Evolutionary conservation across 2,797 vertebrate genomes (phyloP).

Genomic region (Peromyscus melanophrys): DNA sequence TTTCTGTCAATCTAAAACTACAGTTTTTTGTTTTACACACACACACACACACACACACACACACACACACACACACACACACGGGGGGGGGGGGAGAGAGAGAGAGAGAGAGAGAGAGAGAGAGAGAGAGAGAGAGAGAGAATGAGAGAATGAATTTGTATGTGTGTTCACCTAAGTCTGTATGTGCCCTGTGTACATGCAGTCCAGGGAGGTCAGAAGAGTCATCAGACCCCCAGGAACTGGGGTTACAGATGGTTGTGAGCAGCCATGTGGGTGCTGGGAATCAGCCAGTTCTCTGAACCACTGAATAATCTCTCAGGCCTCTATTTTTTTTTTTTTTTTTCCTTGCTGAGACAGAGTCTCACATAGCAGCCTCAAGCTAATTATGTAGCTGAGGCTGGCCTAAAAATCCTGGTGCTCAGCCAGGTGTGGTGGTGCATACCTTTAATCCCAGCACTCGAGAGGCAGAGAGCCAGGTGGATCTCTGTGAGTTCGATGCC

Average conservation of each 20-base stretch:
- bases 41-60: too few relatives aligned
- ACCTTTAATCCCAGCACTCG: too few relatives aligned
- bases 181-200: background rate
- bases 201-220: background rate
- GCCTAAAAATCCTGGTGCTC: background rate
- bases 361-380: background rate
- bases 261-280: background rate
- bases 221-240: background rate
- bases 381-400: background rate
- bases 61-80: too few relatives aligned
- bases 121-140: too few relatives aligned
- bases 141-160: too few relatives aligned
- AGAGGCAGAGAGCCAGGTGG: too few relatives aligned
- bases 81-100: too few relatives aligned
- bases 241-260: background rate
- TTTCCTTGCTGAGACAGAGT: background rate
- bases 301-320: background rate
- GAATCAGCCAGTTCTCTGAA: background rate
- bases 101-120: too few relatives aligned
- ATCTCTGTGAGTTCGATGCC: too few relatives aligned
- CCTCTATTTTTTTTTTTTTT: too few relatives aligned
- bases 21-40: background rate
- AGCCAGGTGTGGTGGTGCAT: too few relatives aligned
- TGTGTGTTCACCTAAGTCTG: background rate
- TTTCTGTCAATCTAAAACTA: constrained; percentile 36